Evolutionary conservation across 2,888 invertebrate genomes (phyloP).

Genomic region (Eristalis tenax): DNA sequence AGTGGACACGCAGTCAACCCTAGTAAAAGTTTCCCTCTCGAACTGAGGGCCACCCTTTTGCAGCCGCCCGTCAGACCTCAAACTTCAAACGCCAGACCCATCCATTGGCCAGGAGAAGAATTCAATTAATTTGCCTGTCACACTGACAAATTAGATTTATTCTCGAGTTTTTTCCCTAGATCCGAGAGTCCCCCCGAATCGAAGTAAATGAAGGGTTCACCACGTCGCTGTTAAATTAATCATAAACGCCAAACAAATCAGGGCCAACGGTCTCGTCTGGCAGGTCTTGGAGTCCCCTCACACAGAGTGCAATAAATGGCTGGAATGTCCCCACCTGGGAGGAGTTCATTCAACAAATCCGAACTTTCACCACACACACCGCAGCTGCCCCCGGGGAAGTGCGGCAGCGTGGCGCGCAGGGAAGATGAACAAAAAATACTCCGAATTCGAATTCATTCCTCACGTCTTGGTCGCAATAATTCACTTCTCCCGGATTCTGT

Average conservation of each 20-base stretch:
- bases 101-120: not conserved
- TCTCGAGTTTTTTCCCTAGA: not conserved
- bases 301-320: slow-evolving; percentile 52
- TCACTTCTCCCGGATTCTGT: slow-evolving; percentile 62
- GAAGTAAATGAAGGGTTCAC: slow-evolving; percentile 36
- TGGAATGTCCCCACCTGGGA: slow-evolving; percentile 52
- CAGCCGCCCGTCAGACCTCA: not conserved
- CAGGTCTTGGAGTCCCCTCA: not conserved
- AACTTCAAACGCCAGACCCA: not conserved
- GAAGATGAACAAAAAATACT: not conserved
- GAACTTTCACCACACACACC: slow-evolving; percentile 22
- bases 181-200: not conserved
- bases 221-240: slow-evolving; percentile 59
- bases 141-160: slow-evolving; percentile 50
- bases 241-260: slow-evolving; percentile 64
- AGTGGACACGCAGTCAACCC: not conserved
- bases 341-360: slow-evolving; percentile 23
- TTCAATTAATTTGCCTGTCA: slow-evolving; percentile 61
- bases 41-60: not conserved
- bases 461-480: slow-evolving; percentile 68
- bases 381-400: not conserved
- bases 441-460: slow-evolving; percentile 55
- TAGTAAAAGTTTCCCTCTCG: not conserved
- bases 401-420: not conserved
- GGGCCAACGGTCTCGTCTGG: slow-evolving; percentile 5